phyloP scores from a whole-genome alignment of 2,113 vertebrate genomes.

The Microcebus tavaratra region DNA sequence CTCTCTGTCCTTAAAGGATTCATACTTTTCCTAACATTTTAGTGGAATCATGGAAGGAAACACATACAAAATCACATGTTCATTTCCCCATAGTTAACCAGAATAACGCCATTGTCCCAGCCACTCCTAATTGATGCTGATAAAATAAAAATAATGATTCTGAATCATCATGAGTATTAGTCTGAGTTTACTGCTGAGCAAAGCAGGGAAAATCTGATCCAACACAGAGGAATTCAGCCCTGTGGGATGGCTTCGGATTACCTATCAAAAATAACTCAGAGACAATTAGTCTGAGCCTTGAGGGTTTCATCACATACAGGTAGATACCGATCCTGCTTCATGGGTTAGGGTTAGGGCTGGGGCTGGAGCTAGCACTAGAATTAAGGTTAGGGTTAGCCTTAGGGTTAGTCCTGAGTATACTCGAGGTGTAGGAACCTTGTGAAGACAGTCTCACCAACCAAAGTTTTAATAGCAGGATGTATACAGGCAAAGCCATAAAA shows the following conservation, averaged over 20 bases:
- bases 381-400: background rate
- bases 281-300: background rate
- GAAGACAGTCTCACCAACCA: background rate
- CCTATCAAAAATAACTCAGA: slow-evolving; percentile 3
- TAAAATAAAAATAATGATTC: slow-evolving; percentile 16
- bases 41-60: background rate
- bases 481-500: background rate
- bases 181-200: background rate
- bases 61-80: background rate
- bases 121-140: background rate
- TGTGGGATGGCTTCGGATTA: background rate
- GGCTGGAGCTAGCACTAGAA: background rate
- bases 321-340: background rate
- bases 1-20: background rate
- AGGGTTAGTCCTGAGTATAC: background rate
- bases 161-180: background rate
- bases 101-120: background rate
- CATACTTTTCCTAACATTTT: background rate
- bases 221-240: background rate
- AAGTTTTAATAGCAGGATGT: background rate
- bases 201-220: background rate
- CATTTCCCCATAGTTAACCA: background rate
- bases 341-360: too few species aligned
- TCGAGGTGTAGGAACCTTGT: background rate
- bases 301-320: background rate